phyloP scores from a whole-genome alignment of 2,113 vertebrate species.

The Puffinus mauretanicus region DNA sequence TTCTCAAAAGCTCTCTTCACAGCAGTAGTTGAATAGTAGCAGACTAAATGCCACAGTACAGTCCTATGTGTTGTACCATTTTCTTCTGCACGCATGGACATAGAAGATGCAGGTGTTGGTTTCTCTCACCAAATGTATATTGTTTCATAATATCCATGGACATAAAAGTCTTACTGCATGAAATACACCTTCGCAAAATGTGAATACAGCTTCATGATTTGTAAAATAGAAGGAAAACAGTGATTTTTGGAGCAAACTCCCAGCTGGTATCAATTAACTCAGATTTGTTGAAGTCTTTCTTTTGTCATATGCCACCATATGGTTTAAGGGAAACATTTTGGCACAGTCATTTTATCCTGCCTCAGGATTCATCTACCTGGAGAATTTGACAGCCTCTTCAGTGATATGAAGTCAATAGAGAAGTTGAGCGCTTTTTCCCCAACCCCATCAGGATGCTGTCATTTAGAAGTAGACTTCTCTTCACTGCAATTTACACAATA shows the following conservation, averaged over 20 bases:
- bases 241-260: neutral
- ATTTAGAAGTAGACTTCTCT: neutral
- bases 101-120: neutral
- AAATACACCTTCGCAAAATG: neutral
- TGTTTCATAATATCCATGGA: neutral
- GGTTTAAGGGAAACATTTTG: neutral
- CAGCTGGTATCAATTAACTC: neutral
- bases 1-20: constrained; percentile 72
- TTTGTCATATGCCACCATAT: neutral
- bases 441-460: neutral
- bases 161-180: neutral
- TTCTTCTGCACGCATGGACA: neutral
- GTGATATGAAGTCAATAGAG: neutral
- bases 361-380: neutral
- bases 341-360: neutral
- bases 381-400: neutral
- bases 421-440: neutral
- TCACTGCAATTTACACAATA: neutral
- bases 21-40: constrained; percentile 29
- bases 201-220: neutral
- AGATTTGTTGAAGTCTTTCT: neutral
- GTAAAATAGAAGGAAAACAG: neutral
- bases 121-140: neutral
- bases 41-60: neutral
- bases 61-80: neutral